These are phyloP conservation scores for Mormyrus hasselquistii DNA, from an alignment of 2,797 vertebrate species.

Conservation along the genomic window DNA sequence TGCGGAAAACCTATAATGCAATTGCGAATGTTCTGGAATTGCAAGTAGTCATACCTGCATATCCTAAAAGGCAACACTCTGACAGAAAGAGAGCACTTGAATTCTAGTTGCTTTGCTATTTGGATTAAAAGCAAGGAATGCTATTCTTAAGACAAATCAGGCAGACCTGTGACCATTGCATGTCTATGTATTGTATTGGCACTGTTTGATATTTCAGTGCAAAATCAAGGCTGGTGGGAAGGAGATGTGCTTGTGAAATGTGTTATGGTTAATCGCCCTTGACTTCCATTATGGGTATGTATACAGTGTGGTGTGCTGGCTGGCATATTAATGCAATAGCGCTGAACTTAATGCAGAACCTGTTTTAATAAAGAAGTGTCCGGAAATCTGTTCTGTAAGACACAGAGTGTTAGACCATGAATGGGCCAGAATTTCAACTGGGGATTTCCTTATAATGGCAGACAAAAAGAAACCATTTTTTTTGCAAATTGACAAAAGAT, in stretches of 20 bases:
- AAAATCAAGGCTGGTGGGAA: background rate
- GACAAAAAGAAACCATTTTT: background rate
- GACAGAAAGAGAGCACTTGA: background rate
- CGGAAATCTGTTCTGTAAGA: background rate
- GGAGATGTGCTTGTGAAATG: background rate
- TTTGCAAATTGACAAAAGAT: background rate
- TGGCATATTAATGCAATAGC: slow-evolving; percentile 9
- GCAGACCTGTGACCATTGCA: background rate
- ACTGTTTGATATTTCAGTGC: background rate
- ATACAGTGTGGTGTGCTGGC: background rate
- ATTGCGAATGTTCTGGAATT: background rate
- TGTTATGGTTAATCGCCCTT: background rate
- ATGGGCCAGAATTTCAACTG: background rate
- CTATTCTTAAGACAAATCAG: slow-evolving; percentile 4
- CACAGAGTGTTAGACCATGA: background rate
- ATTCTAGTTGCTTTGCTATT: background rate
- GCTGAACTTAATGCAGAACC: background rate
- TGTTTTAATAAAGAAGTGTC: background rate
- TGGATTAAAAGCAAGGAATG: background rate
- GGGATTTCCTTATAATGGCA: background rate
- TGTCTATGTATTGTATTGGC: background rate
- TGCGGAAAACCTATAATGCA: background rate
- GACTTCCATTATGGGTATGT: background rate
- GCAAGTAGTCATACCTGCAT: slow-evolving; percentile 4
- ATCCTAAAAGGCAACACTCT: background rate